Evolutionary conservation across 2,797 vertebrate species (phyloP).

Genomic region (Peromyscus melanophrys): DNA sequence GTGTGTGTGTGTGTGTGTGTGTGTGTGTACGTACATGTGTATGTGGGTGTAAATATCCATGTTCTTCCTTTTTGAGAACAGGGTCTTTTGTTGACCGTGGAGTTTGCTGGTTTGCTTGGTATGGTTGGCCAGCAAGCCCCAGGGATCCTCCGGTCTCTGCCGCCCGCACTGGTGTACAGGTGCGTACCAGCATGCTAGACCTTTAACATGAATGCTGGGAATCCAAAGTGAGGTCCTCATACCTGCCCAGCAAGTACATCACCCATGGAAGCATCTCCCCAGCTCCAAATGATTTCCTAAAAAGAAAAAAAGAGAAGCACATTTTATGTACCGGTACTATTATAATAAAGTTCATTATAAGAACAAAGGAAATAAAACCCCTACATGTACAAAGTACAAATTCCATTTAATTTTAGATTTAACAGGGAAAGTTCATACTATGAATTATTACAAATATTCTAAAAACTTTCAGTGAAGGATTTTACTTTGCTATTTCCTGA

Average conservation of each 20-base stretch:
- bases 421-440: neutral
- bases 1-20: neutral
- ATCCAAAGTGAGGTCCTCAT: neutral
- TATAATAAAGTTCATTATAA: conserved; percentile 31
- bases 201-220: neutral
- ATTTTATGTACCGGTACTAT: neutral
- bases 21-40: neutral
- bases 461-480: neutral
- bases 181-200: too few relatives aligned
- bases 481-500: conserved; percentile 38
- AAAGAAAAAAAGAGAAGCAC: neutral
- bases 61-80: neutral
- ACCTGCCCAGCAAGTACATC: too few relatives aligned
- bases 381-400: neutral
- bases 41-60: neutral
- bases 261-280: neutral
- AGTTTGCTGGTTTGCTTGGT: neutral
- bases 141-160: neutral
- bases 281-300: neutral
- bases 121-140: neutral
- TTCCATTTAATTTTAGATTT: conserved; percentile 15
- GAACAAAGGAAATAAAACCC: conserved; percentile 12
- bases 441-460: conserved; percentile 26
- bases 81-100: neutral
- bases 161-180: neutral